Conservation (phyloP, 2,797 vertebrate genomes). For the Pachyuromys duprasi region DNA sequence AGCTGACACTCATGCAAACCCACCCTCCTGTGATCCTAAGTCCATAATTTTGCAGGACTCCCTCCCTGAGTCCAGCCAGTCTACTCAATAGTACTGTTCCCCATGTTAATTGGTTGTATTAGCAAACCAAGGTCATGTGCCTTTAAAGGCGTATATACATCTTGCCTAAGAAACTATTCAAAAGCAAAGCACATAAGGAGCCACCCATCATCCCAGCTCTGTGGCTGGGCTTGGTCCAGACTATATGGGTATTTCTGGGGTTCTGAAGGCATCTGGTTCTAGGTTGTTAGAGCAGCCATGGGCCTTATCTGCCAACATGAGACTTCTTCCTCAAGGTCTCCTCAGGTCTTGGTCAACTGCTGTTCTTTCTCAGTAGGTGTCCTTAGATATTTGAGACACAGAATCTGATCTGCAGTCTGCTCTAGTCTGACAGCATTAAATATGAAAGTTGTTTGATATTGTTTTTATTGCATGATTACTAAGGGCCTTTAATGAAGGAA, state of each 20-base stretch:
- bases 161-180: background rate
- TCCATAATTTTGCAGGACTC: background rate
- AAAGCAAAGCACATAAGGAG: background rate
- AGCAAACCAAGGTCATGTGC: background rate
- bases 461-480: background rate
- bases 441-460: background rate
- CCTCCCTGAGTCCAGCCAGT: background rate
- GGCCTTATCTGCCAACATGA: background rate
- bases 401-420: background rate
- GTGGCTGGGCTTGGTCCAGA: background rate
- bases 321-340: background rate
- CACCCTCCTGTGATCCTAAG: background rate
- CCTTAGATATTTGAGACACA: background rate
- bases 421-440: background rate
- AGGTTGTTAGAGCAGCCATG: background rate
- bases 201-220: background rate
- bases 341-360: background rate
- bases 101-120: background rate
- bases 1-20: background rate
- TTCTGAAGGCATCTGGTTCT: background rate
- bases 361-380: conserved; percentile 10
- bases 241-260: background rate
- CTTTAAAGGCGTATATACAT: background rate
- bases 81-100: background rate
- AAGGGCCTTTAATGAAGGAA: background rate